A percentile compares a stretch with the other conserved stretches of the same genome.
Evolutionary conservation across 2,797 vertebrate genomes (phyloP).

Genomic region (Sebastes kiyomatsui): DNA sequence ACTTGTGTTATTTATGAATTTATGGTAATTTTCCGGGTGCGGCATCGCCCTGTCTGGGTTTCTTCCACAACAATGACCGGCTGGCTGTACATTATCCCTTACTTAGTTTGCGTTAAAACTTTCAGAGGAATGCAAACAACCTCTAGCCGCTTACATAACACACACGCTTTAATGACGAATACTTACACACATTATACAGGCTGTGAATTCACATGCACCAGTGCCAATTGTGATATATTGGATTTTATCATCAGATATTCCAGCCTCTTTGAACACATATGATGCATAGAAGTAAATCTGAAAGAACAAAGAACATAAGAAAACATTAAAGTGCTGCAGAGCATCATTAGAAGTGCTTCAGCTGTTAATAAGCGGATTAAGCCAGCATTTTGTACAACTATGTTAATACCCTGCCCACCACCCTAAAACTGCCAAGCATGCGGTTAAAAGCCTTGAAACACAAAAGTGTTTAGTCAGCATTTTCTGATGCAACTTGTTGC

Average conservation of each 20-base stretch:
- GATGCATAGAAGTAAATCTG: slow-evolving; percentile 93
- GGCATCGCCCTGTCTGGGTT: too few relatives aligned
- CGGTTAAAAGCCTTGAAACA: slow-evolving; percentile 44
- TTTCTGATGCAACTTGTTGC: slow-evolving; percentile 22
- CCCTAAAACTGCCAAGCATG: slow-evolving; percentile 37
- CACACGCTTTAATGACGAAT: slow-evolving; percentile 7
- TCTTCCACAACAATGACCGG: too few relatives aligned
- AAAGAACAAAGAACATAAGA: slow-evolving; percentile 18
- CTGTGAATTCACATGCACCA: slow-evolving; percentile 89
- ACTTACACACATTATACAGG: slow-evolving; percentile 89
- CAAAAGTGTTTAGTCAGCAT: slow-evolving; percentile 11
- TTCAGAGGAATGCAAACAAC: slow-evolving; percentile 22
- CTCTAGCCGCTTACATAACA: slow-evolving; percentile 58
- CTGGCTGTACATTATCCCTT: background rate
- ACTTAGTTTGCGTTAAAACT: slow-evolving; percentile 16
- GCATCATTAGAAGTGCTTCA: slow-evolving; percentile 18
- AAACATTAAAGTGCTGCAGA: background rate
- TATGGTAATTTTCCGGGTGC: background rate
- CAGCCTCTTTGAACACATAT: slow-evolving; percentile 89
- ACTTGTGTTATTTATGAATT: background rate
- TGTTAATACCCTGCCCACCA: slow-evolving; percentile 45
- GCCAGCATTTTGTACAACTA: slow-evolving; percentile 45
- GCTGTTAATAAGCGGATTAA: slow-evolving; percentile 62
- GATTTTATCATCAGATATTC: slow-evolving; percentile 83
- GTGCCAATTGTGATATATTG: slow-evolving; percentile 90